These are phyloP conservation scores for Ailuropoda melanoleuca DNA, from an alignment of 2,113 vertebrate species.

Conservation along the genomic window DNA sequence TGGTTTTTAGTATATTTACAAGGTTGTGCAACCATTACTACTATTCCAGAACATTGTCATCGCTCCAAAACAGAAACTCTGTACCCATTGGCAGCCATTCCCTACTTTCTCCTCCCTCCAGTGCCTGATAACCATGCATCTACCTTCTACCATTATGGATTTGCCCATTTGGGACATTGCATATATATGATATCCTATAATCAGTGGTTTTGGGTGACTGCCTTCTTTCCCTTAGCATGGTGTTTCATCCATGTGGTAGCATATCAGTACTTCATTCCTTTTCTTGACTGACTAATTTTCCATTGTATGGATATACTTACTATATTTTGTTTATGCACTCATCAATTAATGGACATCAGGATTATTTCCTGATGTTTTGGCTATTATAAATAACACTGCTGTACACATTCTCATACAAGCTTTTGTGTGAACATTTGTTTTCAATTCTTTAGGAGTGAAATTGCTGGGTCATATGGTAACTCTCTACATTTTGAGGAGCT, in stretches of 20 bases:
- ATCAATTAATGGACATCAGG: not conserved
- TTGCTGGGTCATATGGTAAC: not conserved
- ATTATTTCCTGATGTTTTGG: not conserved
- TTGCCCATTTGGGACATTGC: not conserved
- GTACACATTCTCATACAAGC: not conserved
- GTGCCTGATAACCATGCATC: not conserved
- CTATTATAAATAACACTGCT: not conserved
- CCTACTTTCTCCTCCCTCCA: not conserved
- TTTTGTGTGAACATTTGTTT: not conserved
- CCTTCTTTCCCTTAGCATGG: not conserved
- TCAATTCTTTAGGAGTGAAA: not conserved
- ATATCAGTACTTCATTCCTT: not conserved
- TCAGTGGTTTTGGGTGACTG: not conserved
- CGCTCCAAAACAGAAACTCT: not conserved
- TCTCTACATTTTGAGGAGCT: not conserved
- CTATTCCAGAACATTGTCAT: not conserved
- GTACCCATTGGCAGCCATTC: not conserved
- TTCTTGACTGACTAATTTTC: not conserved
- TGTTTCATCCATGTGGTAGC: not conserved
- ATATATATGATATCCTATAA: not conserved
- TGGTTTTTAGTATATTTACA: not conserved
- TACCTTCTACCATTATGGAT: not conserved
- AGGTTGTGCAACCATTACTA: not conserved
- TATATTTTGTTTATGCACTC: not conserved
- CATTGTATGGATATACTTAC: not conserved